Percentiles rank a stretch among this genome's conserved stretches.
Evolutionary conservation across 1,140 invertebrate genomes (phyloP).

Genomic region (Spodoptera frugiperda): DNA sequence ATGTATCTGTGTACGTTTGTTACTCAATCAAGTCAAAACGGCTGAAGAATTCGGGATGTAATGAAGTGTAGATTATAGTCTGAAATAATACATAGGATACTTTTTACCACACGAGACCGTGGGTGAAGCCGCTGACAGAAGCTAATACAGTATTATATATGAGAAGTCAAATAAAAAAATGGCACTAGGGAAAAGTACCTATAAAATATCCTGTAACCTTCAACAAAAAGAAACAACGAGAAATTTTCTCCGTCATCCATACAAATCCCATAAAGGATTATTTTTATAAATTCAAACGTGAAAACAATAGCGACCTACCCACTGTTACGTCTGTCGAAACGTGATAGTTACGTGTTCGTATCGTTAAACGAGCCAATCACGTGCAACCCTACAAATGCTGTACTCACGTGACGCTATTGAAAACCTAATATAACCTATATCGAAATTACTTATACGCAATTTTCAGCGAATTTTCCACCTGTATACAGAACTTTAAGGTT

Average conservation of each 20-base stretch:
- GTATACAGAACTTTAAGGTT: background rate
- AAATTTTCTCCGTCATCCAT: background rate
- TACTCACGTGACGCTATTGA: constrained; percentile 19
- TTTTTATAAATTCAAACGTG: background rate
- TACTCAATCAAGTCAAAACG: too few species aligned
- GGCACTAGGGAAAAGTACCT: too few species aligned
- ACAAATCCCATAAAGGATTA: background rate
- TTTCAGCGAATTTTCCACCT: background rate
- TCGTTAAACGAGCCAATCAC: background rate
- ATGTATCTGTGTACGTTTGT: too few species aligned
- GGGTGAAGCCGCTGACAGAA: too few species aligned
- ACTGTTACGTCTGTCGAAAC: constrained; percentile 14
- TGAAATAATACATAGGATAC: too few species aligned
- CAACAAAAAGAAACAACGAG: background rate
- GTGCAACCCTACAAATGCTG: constrained; percentile 13
- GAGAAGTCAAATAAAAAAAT: too few species aligned
- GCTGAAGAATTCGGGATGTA: too few species aligned
- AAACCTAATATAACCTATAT: constrained; percentile 4
- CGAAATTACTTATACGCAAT: background rate
- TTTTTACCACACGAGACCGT: too few species aligned
- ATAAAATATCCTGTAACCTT: too few species aligned
- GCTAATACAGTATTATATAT: too few species aligned
- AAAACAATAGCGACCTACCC: background rate
- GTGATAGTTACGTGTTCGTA: constrained; percentile 10
- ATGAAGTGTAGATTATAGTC: too few species aligned